phyloP scores from a whole-genome alignment of 1,140 invertebrate species.

The Zelostemma sp. region DNA sequence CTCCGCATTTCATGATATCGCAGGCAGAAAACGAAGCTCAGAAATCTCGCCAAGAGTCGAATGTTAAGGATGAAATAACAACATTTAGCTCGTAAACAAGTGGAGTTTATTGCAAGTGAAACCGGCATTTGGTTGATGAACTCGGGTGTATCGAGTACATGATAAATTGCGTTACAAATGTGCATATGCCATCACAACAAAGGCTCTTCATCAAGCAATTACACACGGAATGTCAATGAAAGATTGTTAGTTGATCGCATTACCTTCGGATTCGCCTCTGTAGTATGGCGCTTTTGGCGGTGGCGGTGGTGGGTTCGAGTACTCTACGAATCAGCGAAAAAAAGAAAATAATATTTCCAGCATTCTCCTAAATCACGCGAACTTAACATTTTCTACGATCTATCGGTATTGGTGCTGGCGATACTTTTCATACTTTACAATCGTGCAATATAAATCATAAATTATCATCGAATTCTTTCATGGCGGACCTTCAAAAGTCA shows the following conservation, averaged over 20 bases:
- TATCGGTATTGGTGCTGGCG: constrained; percentile 57
- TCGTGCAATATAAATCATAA: no score
- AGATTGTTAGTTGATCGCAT: constrained; percentile 53
- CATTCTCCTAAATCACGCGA: background rate
- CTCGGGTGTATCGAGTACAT: no score
- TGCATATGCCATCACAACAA: background rate
- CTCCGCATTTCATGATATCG: constrained; percentile 18
- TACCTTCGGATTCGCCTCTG: constrained; percentile 75
- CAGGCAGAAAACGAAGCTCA: background rate
- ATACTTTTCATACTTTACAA: no score
- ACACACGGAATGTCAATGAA: constrained; percentile 27
- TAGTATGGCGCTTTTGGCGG: constrained; percentile 74
- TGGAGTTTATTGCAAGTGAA: no score
- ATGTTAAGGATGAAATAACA: no score
- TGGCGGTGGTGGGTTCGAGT: constrained; percentile 75
- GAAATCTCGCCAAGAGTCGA: no score
- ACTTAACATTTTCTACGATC: constrained; percentile 27
- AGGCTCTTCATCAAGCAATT: constrained; percentile 12
- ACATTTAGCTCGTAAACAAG: no score
- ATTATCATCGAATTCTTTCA: background rate
- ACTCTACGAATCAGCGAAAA: constrained; percentile 73
- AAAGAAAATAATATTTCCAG: constrained; percentile 58
- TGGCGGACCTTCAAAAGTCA: constrained; percentile 82
- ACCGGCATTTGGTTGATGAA: no score
- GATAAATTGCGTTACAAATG: no score